Evolutionary conservation across 2,113 vertebrate species (phyloP).

Genomic region (Sminthopsis crassicaudata): DNA sequence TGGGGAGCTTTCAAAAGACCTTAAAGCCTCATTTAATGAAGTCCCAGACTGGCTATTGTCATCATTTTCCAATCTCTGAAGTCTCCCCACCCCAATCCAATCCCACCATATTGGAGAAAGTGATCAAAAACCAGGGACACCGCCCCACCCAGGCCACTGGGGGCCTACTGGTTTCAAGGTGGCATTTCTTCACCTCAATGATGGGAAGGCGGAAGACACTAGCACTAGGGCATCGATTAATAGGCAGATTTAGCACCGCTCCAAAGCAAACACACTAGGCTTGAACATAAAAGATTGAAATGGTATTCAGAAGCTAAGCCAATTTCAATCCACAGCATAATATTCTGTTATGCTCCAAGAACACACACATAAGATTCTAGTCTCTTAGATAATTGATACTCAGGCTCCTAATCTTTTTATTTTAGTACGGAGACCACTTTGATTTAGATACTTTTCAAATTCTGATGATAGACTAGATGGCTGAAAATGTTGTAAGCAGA

Average conservation of each 20-base stretch:
- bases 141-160: neutral
- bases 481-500: constrained; percentile 60
- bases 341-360: constrained; percentile 66
- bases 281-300: constrained; percentile 65
- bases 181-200: neutral
- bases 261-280: constrained; percentile 35
- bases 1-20: neutral
- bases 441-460: constrained; percentile 60
- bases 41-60: neutral
- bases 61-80: neutral
- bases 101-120: neutral
- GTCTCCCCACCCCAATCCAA: neutral
- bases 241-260: constrained; percentile 47
- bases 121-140: too few relatives aligned
- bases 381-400: neutral
- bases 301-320: constrained; percentile 72
- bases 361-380: neutral
- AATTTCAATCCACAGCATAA: constrained; percentile 63
- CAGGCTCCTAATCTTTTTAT: neutral
- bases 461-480: constrained; percentile 25
- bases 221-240: neutral
- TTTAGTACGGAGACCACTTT: neutral
- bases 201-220: neutral
- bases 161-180: neutral
- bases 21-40: neutral